These are phyloP conservation scores for Podarcis siculus DNA, from an alignment of 2,797 vertebrate genomes.

Conservation along the genomic window DNA sequence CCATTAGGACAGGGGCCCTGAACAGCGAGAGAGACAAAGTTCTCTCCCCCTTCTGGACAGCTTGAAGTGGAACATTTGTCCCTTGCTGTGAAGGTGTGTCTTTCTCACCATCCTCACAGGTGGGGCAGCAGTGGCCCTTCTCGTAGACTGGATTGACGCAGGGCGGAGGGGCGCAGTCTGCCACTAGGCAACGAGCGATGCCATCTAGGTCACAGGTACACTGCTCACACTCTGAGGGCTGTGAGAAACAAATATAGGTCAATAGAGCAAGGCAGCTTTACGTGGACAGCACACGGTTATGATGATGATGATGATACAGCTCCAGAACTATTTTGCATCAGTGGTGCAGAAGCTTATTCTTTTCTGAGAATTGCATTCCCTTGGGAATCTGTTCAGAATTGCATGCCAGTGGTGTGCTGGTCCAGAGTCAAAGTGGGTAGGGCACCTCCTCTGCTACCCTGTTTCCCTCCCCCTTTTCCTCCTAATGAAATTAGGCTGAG, in stretches of 20 bases:
- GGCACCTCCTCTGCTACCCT: background rate
- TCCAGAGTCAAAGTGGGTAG: background rate
- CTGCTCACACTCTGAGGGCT: slow-evolving; percentile 88
- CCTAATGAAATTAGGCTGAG: background rate
- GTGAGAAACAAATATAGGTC: slow-evolving; percentile 34
- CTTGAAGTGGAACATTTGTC: background rate
- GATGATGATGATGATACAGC: background rate
- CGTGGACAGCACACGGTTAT: background rate
- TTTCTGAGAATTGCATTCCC: too few species aligned
- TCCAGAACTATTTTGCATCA: background rate
- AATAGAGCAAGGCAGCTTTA: background rate
- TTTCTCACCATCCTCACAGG: slow-evolving; percentile 82
- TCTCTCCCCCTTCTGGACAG: background rate
- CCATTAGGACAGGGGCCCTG: background rate
- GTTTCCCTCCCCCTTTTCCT: background rate
- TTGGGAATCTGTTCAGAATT: background rate
- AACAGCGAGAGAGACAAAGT: background rate
- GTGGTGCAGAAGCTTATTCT: too few species aligned
- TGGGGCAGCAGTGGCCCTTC: slow-evolving; percentile 85
- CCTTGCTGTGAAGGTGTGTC: background rate
- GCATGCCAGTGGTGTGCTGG: background rate
- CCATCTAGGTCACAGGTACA: slow-evolving; percentile 86
- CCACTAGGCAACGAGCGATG: slow-evolving; percentile 85
- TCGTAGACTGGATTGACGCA: slow-evolving; percentile 86
- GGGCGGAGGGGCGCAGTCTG: slow-evolving; percentile 86